Evolutionary conservation across 2,113 vertebrate species (phyloP).

Genomic region (Indri indri): DNA sequence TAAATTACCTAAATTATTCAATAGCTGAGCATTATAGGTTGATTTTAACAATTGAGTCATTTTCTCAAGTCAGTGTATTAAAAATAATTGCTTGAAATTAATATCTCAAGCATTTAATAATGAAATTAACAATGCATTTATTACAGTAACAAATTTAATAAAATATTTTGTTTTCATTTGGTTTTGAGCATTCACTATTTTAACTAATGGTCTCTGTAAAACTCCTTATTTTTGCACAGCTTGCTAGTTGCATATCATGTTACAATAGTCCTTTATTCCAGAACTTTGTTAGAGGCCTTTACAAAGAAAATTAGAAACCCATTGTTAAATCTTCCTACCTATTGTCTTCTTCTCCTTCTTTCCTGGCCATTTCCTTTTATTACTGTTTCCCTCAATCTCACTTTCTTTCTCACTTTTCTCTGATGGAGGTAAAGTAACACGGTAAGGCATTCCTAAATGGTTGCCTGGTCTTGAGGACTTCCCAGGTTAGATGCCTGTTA

Average conservation of each 20-base stretch:
- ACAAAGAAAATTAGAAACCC: not conserved
- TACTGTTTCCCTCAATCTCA: not conserved
- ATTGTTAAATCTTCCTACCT: not conserved
- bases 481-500: not conserved
- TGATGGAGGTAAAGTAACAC: too few species aligned
- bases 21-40: not conserved
- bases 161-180: not conserved
- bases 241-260: not conserved
- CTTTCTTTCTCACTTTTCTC: not conserved
- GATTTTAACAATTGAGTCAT: not conserved
- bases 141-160: not conserved
- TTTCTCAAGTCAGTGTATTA: not conserved
- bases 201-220: not conserved
- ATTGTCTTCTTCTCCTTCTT: not conserved
- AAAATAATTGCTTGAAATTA: constrained; percentile 17
- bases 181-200: not conserved
- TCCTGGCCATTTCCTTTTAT: not conserved
- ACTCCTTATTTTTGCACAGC: not conserved
- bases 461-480: not conserved
- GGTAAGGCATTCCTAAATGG: not conserved
- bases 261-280: not conserved
- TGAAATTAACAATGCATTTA: not conserved
- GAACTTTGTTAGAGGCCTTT: not conserved
- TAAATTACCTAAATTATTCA: not conserved
- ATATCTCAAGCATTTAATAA: not conserved